Evolutionary conservation across 2,888 invertebrate genomes (phyloP).

Genomic region (Sarcophaga rosellei): DNA sequence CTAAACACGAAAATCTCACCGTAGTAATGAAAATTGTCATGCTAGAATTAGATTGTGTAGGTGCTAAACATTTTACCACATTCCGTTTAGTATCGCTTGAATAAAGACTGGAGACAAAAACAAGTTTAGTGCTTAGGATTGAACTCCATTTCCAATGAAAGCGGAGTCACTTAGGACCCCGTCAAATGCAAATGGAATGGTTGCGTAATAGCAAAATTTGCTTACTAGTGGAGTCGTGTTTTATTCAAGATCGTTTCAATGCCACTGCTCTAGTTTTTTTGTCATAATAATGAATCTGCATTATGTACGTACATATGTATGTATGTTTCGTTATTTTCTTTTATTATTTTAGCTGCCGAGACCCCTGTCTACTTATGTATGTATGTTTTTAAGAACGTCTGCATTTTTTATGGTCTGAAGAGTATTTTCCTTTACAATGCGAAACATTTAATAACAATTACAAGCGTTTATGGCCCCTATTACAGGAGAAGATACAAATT

Average conservation of each 20-base stretch:
- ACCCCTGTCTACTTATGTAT: slow-evolving; percentile 7
- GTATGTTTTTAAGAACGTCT: neutral
- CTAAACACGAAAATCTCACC: too few species aligned
- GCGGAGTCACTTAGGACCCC: too few species aligned
- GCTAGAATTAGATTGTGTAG: too few species aligned
- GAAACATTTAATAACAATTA: slow-evolving; percentile 62
- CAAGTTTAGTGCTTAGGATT: too few species aligned
- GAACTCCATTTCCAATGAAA: too few species aligned
- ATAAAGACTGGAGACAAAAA: too few species aligned
- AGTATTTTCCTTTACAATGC: neutral
- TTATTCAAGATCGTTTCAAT: neutral
- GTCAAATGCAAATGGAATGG: too few species aligned
- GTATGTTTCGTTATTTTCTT: neutral
- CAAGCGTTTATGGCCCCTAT: slow-evolving; percentile 29
- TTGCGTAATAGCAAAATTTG: too few species aligned
- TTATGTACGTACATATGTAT: neutral
- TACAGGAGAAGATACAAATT: slow-evolving; percentile 13
- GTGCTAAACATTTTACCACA: too few species aligned
- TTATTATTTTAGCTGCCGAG: slow-evolving; percentile 50
- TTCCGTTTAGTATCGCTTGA: too few species aligned
- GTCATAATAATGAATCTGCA: neutral
- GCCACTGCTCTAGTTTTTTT: neutral
- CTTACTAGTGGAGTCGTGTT: neutral
- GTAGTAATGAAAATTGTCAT: too few species aligned
- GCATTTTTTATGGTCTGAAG: neutral